Conservation (phyloP, 2,113 vertebrate species). For the Tylochromis polylepis region DNA sequence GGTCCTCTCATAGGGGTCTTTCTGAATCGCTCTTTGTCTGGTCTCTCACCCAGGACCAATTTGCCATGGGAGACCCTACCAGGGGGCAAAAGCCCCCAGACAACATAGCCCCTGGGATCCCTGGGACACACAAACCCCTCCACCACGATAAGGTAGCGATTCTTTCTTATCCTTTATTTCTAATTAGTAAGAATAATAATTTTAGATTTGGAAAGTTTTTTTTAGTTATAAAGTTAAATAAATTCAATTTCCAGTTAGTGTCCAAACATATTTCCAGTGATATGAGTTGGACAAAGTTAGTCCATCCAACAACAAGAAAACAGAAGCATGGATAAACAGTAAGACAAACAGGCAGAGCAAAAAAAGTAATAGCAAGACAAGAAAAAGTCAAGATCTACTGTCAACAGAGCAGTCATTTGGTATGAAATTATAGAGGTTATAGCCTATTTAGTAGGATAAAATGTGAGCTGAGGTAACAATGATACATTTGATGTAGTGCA, state of each 20-base stretch:
- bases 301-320: neutral
- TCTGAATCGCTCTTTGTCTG: no score
- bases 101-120: no score
- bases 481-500: neutral
- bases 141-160: no score
- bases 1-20: no score
- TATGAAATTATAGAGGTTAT: neutral
- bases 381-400: neutral
- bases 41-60: no score
- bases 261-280: neutral
- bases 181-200: neutral
- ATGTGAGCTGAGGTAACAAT: neutral
- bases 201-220: accelerated
- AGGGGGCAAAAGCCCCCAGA: no score
- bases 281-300: neutral
- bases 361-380: accelerated
- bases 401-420: neutral
- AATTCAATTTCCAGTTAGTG: neutral
- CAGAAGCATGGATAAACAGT: neutral
- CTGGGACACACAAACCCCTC: no score
- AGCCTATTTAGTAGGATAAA: neutral
- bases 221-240: neutral
- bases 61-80: no score
- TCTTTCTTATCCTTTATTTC: neutral
- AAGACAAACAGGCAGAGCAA: neutral